Evolutionary conservation across 2,797 vertebrate genomes (phyloP), one percentile per base, ranked within the genome.

Genomic region (Protonibea diacanthus): DNA sequence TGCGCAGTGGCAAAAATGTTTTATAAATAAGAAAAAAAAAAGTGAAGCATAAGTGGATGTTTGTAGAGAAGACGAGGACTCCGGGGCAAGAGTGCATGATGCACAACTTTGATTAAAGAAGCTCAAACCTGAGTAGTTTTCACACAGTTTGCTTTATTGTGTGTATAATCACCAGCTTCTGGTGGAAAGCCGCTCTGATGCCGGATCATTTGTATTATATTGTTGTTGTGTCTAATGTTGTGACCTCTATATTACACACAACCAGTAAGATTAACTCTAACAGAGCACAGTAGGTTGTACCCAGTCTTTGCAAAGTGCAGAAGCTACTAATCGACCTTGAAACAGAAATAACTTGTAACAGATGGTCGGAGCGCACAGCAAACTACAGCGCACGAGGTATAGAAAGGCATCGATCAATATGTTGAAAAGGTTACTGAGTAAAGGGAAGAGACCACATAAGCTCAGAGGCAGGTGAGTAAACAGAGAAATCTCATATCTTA

Each of bases 381-480:
- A 76, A 71, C 69, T 58, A 11, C 44, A 53, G 57, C 5, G 45
- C 25, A 1, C 11, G 13, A 68, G 21, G 5, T 23, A 57, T 12
- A 66, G 73, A 69, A 17, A 74, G 17, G 27, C 51, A 42, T 62
- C 10, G 13, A 82, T 82, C 75, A 25, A 57, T 27, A 11, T 12
- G 65, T 51, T 81, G 55, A 69, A 52, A 72, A 70, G 80, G 66
- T 73, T 38, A 23, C 60, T 0, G 38, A 70, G 60, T 53, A 67
- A 86, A 45, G 25, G 9, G 33, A 52, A 68, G 62, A 68, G 48
- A 78, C 29, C 15, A 12, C 12, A 33, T 38, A 25, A 58, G 74
- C 40, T 61, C 66, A 5, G 71, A 82, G 83, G 69, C 77, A 74
- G 73, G 47, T 61, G 77, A 74, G 74, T 42, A 80, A 85, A 86